A percentile compares a stretch with the other conserved stretches of the same genome.
These are phyloP conservation scores for Jordanella pulchra DNA, from an alignment of 2,797 vertebrate genomes.

Conservation along the genomic window DNA sequence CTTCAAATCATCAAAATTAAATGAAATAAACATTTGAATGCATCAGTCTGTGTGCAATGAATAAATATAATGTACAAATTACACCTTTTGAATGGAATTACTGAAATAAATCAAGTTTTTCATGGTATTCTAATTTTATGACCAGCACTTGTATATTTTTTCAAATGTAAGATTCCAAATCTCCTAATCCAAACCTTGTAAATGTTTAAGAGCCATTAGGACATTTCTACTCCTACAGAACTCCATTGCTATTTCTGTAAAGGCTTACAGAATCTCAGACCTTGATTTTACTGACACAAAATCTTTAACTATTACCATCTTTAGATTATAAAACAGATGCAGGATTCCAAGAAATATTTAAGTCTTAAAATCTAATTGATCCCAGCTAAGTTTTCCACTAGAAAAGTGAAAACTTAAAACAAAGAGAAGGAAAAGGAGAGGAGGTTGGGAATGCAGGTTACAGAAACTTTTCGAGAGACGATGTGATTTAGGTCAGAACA, in stretches of 20 bases:
- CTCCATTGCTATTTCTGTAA: background rate
- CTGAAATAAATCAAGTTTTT: too few species aligned
- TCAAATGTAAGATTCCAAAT: background rate
- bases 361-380: background rate
- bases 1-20: too few species aligned
- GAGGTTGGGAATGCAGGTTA: background rate
- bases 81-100: too few species aligned
- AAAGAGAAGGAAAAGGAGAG: background rate
- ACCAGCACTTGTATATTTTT: too few species aligned
- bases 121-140: too few species aligned
- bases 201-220: background rate
- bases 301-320: background rate
- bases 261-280: background rate
- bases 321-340: background rate
- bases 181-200: background rate
- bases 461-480: background rate
- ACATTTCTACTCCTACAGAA: too few species aligned
- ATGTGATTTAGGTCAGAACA: background rate
- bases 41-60: too few species aligned
- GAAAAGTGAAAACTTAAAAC: background rate
- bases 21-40: too few species aligned
- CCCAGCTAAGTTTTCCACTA: background rate
- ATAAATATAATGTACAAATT: too few species aligned
- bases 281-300: conserved; percentile 1
- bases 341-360: background rate